These are phyloP conservation scores for Hippoglossus hippoglossus DNA, from an alignment of 2,797 vertebrate genomes.

Conservation along the genomic window DNA sequence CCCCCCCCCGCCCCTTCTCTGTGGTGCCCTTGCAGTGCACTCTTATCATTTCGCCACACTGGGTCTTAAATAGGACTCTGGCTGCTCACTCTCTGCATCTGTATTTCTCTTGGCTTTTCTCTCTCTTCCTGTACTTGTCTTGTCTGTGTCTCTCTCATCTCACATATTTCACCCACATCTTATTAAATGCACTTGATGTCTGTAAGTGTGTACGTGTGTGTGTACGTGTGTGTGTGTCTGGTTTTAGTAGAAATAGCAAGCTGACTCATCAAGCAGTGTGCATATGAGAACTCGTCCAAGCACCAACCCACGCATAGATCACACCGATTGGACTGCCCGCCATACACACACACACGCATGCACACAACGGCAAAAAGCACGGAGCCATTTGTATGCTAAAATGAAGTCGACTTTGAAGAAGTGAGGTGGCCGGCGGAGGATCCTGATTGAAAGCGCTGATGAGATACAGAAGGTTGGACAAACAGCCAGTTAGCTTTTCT, in stretches of 20 bases:
- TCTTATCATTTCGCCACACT: constrained; percentile 47
- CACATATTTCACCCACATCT: constrained; percentile 42
- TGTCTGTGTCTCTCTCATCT: constrained; percentile 40
- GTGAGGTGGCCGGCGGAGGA: constrained; percentile 43
- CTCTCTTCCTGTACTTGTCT: constrained; percentile 14
- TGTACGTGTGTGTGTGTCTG: constrained; percentile 12
- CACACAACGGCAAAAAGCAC: constrained; percentile 37
- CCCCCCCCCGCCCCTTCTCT: constrained; percentile 26
- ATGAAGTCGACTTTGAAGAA: constrained; percentile 75
- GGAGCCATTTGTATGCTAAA: constrained; percentile 70
- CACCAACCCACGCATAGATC: constrained; percentile 57
- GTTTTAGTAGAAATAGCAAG: constrained; percentile 54
- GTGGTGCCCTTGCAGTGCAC: constrained; percentile 15
- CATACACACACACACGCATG: constrained; percentile 27
- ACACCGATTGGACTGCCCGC: constrained; percentile 19
- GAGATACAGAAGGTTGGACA: constrained; percentile 71
- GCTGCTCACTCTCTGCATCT: constrained; percentile 8
- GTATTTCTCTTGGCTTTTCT: constrained; percentile 13
- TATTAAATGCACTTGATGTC: constrained; percentile 47
- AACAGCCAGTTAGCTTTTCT: constrained; percentile 52
- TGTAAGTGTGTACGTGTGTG: not conserved
- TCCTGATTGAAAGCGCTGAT: constrained; percentile 73
- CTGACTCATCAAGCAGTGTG: constrained; percentile 72
- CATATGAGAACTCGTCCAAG: constrained; percentile 56
- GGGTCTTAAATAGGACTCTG: constrained; percentile 43